Conservation (phyloP, 2,113 vertebrate genomes). For the Glareola pratincola region DNA sequence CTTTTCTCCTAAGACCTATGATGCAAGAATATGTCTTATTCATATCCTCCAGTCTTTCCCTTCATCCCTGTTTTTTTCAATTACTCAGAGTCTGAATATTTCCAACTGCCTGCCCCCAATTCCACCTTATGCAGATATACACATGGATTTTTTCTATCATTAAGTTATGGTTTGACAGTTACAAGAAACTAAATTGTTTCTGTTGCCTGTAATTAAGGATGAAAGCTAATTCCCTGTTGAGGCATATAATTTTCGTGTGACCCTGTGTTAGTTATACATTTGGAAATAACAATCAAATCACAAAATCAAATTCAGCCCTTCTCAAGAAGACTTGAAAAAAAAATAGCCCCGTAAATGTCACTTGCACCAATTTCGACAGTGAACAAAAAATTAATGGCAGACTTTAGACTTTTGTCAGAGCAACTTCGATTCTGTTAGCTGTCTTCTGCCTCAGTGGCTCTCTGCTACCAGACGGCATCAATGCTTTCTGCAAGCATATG, state of each 20-base stretch:
- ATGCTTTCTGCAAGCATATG: background rate
- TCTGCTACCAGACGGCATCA: background rate
- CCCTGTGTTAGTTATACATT: background rate
- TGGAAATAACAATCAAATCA: background rate
- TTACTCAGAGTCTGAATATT: background rate
- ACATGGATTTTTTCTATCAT: background rate
- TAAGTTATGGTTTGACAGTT: background rate
- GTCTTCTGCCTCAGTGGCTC: background rate
- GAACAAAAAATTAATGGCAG: background rate
- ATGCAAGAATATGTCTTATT: background rate
- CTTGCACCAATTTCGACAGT: background rate
- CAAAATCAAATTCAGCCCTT: background rate
- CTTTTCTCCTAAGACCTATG: background rate
- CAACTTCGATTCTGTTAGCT: background rate
- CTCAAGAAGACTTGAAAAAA: background rate
- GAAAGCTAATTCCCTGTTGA: background rate
- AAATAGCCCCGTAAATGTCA: background rate
- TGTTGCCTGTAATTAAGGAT: background rate
- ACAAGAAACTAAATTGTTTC: background rate
- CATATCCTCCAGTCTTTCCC: background rate
- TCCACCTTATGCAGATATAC: background rate
- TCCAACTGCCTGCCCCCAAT: background rate
- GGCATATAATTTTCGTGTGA: background rate
- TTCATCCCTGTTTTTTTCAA: background rate
- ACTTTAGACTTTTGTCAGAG: background rate